These are phyloP conservation scores for Dicyrtomina minuta DNA, from an alignment of 2,888 invertebrate species.

Conservation along the genomic window DNA sequence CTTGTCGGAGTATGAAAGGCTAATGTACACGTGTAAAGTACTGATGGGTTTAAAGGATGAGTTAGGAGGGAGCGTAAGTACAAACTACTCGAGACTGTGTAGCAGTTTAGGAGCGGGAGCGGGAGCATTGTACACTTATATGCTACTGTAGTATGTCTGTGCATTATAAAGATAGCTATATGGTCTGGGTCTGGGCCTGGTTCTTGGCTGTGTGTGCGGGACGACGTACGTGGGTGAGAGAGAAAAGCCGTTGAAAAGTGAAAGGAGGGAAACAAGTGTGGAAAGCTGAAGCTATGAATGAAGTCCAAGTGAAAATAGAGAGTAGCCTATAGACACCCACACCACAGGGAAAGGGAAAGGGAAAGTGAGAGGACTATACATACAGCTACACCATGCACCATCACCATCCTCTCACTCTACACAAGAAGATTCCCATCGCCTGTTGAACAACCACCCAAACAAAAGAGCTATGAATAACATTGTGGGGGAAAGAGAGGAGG, in stretches of 20 bases:
- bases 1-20: no score
- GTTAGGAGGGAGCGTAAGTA: slow-evolving; percentile 7
- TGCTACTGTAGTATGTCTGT: no score
- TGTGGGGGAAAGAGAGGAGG: slow-evolving; percentile 11
- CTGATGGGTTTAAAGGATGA: slow-evolving; percentile 23
- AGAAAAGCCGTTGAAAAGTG: neutral
- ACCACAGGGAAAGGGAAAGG: no score
- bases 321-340: no score
- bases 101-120: no score
- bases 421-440: slow-evolving; percentile 11
- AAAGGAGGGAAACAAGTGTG: neutral
- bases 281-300: slow-evolving; percentile 16
- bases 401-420: no score
- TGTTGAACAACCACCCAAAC: slow-evolving; percentile 21
- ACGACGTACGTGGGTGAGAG: neutral
- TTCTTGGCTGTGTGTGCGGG: neutral
- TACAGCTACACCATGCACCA: no score
- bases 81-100: no score
- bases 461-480: slow-evolving; percentile 20
- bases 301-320: slow-evolving; percentile 14
- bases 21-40: slow-evolving; percentile 18
- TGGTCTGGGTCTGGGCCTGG: no score
- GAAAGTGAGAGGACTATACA: no score
- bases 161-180: no score
- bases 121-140: no score